Evolutionary conservation across 2,113 vertebrate genomes (phyloP), one percentile per base, ranked within the genome.

Genomic region (Lampris incognitus): DNA sequence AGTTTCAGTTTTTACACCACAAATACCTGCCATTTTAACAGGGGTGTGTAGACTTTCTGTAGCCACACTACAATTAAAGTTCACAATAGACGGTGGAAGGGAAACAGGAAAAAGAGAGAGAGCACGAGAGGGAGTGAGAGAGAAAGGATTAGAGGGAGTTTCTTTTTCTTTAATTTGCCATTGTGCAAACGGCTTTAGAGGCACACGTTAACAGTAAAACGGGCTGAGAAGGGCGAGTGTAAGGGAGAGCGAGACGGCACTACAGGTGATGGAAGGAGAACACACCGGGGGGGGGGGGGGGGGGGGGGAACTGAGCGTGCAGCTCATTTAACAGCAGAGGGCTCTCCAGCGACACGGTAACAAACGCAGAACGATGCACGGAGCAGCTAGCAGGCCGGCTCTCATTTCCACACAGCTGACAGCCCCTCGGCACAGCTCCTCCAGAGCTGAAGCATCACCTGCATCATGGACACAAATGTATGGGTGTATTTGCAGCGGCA

Each of bases 311-410:
- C 2, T 3, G 50, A 70, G 54, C 52, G 65, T 48, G 74, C 64
- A 36, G 60, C 11, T 41, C 41, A 78, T 72, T 59, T 64, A 65
- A 83, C 90, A 91, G 90, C 79, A 90, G 87, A 86, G 90, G 90
- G 90, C 88, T 86, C 90, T 87, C 80, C 77, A 86, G 86, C 68
- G 74, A 87, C 83, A 66, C 6, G 67, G 6, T 66, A 49, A 62
- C 60, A 46, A 41, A 63, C 60, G 46, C 41, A 48, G 41, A 63
- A 6, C 24, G 13, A 58, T 10, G 65, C 67, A 81, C 69, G 59
- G 42, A 66, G 11, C 70, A 55, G 75, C 40, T 66, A 52, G 55
- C 41, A 4, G 64, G 68, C 69, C 51, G 59, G 71, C 69, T 77
- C 62, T 81, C 74, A 62, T 6, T 87, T 80, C 85, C 60, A 51